Evolutionary conservation across 2,797 vertebrate species (phyloP).

Genomic region (Paguma larvata): DNA sequence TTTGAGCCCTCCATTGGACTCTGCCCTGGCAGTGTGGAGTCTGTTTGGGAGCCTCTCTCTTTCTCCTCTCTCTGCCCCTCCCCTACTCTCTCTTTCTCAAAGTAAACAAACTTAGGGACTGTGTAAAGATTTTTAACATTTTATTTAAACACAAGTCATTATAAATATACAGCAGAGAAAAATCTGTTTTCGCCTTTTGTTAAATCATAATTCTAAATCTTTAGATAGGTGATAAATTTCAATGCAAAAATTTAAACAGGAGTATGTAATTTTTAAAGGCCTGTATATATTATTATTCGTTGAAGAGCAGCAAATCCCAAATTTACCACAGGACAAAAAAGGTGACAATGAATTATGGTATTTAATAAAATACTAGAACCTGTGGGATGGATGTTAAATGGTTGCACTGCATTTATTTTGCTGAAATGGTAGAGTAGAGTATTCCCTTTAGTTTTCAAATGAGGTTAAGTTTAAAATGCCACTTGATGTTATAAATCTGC

Average conservation of each 20-base stretch:
- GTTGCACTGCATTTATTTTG: conserved; percentile 71
- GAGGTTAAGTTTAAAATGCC: conserved; percentile 26
- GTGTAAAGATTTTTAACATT: background rate
- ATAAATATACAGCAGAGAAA: background rate
- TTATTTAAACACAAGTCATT: conserved; percentile 8
- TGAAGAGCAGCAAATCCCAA: conserved; percentile 12
- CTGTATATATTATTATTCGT: background rate
- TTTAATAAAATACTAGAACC: conserved; percentile 31
- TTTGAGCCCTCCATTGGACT: too few relatives aligned
- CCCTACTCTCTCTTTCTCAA: too few relatives aligned
- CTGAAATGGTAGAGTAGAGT: background rate
- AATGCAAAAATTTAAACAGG: background rate
- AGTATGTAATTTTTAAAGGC: conserved; percentile 24
- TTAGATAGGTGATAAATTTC: background rate
- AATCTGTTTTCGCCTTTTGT: background rate
- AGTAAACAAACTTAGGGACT: background rate
- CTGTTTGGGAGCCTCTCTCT: too few relatives aligned
- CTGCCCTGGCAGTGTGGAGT: too few relatives aligned
- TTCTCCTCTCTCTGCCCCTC: too few relatives aligned
- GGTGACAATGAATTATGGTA: background rate
- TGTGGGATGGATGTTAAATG: background rate
- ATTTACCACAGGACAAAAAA: background rate
- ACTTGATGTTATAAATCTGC: background rate
- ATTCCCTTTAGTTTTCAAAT: conserved; percentile 48
- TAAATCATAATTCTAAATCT: background rate